Base-by-base conservation (phyloP, 1,140 invertebrate genomes). In the Drosophila arizonae region DNA sequence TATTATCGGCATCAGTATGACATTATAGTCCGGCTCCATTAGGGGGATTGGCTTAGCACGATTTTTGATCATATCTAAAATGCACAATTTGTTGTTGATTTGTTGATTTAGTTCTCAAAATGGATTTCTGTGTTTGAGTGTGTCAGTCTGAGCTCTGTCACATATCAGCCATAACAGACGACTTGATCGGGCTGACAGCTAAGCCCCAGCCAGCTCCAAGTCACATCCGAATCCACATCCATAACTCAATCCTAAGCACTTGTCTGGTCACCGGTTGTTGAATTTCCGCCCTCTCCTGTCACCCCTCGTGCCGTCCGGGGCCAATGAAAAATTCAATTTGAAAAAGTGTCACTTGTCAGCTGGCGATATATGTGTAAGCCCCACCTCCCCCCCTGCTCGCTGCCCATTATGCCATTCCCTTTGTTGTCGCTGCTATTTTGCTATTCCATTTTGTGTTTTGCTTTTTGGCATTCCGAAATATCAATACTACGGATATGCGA, bases 281-380 rank as follows among this genome's bases (percentile, higher is more conserved):
- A 50, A 62, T 62, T 62, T 62, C 58, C 58, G 58, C 15, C n/a
- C 43, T 15, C 21, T 46, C 43, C 33, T 45, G 1, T 9, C n/a
- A 6, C 43, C 17, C 43, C n/a, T 45, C n/a, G 3, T 8, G 6
- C 43, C 43, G 1, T 15, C 15, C 43, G 26, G 36, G 45, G 36
- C 43, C 33, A 51, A 67, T 72, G 43, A 54, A 54, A 86, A 86
- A 86, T 86, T 86, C 77, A 86, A 81, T 77, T 79, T 86, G 67
- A 77, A 80, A 82, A 84, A 77, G 61, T 84, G 81, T 80, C 80
- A 84, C 79, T 81, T 82, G 79, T 81, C 79, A 81, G 65, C 60
- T 81, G 79, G 79, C 50, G 79, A 81, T 52, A 64, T 56, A 54
- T 46, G 36, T 36, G 9, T 36, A 9, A 9, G 6, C 28, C 5